Conservation (phyloP, 2,113 vertebrate species). For the Coptodon rendalli region DNA sequence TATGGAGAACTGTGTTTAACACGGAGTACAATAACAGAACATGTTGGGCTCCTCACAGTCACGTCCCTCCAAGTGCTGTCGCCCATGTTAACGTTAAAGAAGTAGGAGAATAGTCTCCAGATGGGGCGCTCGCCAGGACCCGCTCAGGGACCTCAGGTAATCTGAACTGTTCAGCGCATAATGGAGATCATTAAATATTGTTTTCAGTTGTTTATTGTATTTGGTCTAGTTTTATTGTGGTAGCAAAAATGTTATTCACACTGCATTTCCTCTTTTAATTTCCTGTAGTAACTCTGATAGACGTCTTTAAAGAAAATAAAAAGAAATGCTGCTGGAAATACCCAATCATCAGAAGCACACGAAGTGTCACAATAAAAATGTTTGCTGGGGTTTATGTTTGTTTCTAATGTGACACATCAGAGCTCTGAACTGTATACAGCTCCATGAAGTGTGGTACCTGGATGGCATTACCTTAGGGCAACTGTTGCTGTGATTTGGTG, state of each 20-base stretch:
- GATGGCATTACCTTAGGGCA: not conserved
- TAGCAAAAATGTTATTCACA: not conserved
- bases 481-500: not conserved
- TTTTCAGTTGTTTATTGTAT: not conserved
- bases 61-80: too few species aligned
- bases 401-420: not conserved
- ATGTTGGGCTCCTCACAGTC: too few species aligned
- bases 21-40: too few species aligned
- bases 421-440: not conserved
- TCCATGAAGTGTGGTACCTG: not conserved
- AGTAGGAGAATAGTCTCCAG: not conserved
- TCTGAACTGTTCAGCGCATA: not conserved
- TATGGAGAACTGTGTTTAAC: too few species aligned
- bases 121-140: not conserved
- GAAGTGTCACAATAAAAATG: not conserved
- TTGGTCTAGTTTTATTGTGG: not conserved
- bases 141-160: not conserved
- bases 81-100: not conserved
- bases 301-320: not conserved
- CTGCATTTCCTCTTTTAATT: not conserved
- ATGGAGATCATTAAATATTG: not conserved
- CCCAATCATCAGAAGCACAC: not conserved
- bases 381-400: not conserved
- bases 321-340: not conserved
- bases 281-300: not conserved